Evolutionary conservation across 2,797 vertebrate species (phyloP).

Genomic region (Taeniopygia guttata): DNA sequence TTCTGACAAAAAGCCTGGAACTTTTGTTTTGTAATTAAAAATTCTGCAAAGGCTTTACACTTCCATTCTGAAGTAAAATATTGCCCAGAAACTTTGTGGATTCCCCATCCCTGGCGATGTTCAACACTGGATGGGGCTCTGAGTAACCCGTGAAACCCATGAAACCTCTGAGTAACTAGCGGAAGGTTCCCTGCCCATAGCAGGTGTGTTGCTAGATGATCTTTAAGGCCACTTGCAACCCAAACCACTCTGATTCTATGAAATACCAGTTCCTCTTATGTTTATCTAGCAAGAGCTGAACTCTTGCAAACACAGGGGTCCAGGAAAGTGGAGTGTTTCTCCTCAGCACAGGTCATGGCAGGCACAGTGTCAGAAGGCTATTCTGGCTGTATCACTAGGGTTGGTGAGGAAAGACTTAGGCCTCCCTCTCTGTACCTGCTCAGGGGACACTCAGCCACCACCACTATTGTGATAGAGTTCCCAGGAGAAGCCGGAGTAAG

Average conservation of each 20-base stretch:
- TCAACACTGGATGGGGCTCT: neutral
- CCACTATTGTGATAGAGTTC: neutral
- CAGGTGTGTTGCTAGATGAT: neutral
- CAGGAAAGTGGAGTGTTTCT: neutral
- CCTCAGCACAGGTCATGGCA: neutral
- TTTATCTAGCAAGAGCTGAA: neutral
- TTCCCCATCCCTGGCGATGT: neutral
- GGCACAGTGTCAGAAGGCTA: neutral
- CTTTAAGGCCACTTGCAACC: neutral
- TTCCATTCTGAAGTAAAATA: neutral
- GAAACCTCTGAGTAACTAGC: too few species aligned
- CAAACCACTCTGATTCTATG: neutral
- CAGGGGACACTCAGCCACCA: neutral
- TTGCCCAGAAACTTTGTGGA: neutral
- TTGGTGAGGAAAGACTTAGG: neutral
- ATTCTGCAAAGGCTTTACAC: neutral
- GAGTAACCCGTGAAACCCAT: rapidly evolving
- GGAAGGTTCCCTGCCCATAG: neutral
- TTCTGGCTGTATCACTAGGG: neutral
- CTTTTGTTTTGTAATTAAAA: neutral
- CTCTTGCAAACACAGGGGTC: neutral
- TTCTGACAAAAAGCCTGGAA: neutral
- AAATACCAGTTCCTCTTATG: neutral
- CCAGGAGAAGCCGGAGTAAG: neutral
- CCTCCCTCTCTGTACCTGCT: neutral